phyloP scores from a whole-genome alignment of 2,113 vertebrate species.

The Petaurus breviceps region DNA sequence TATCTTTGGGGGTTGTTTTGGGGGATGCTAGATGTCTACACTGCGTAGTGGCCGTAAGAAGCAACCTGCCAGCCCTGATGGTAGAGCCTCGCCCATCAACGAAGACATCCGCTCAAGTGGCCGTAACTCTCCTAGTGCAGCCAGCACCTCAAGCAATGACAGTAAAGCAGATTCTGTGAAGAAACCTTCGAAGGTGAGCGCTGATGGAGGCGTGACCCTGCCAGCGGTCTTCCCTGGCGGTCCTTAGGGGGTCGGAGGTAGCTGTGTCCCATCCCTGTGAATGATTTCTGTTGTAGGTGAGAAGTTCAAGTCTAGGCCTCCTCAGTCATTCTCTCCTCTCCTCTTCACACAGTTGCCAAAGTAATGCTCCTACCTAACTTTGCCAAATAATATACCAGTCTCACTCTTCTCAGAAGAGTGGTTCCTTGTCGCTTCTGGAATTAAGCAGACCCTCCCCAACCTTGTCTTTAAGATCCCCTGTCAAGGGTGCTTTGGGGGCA shows the following conservation, averaged over 20 bases:
- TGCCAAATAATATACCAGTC: not conserved
- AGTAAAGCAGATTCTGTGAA: constrained; percentile 96
- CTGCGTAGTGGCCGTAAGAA: constrained; percentile 99
- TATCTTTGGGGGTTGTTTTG: not conserved
- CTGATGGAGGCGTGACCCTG: not conserved
- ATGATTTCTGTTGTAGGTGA: not conserved
- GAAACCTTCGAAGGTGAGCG: constrained; percentile 93
- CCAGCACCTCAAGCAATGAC: constrained; percentile 98
- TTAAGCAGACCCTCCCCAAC: not conserved
- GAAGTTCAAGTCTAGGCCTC: not conserved
- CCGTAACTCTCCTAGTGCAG: constrained; percentile 95
- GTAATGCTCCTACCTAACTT: not conserved
- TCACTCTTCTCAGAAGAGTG: not conserved
- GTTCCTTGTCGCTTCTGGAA: not conserved
- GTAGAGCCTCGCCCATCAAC: constrained; percentile 92
- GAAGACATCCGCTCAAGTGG: constrained; percentile 97
- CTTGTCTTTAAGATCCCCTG: not conserved
- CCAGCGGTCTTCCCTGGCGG: too few species aligned
- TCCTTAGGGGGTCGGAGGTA: not conserved
- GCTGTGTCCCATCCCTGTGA: not conserved
- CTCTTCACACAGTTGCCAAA: not conserved
- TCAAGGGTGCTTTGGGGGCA: not conserved
- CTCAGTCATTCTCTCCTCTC: not conserved
- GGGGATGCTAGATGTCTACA: constrained; percentile 93
- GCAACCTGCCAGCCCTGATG: constrained; percentile 97